Evolutionary conservation across 2,888 invertebrate species (phyloP), one percentile per base, ranked within the genome.

Genomic region (Idaea biselata): DNA sequence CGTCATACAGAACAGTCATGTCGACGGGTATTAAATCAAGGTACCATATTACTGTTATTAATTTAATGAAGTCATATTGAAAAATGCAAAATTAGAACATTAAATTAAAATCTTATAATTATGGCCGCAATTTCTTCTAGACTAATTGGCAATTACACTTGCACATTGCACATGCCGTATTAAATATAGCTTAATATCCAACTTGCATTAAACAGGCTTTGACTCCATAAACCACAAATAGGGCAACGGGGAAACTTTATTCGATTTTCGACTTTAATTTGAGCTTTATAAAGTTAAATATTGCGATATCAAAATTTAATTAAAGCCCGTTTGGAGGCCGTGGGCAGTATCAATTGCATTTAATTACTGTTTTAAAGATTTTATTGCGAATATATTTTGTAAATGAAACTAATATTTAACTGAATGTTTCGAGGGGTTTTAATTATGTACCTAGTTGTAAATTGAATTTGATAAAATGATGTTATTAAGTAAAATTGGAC

Each of bases 141-240:
- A 11, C 44, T 44, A 44, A 44, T 44, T 44, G 44, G 44, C 44
- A 44, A 44, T 44, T 44, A 44, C 44, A 44, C 44, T 44, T 44
- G 44, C 7, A 44, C 14, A 44, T 44, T 44, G 44, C 7, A 44
- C 14, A 44, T 44, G 8, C 44, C 44, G 44, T 44, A 44, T 44
- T 44, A 44, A 44, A 44, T 44, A 44, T 44, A 44, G 44, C 44
- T 44, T 44, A 44, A 44, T 44, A 44, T 44, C 44, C 44, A 44
- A 14, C 44, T 44, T 44, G 44, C 14, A 44, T 44, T 44, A 44
- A 44, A 8, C 44, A 44, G 44, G 44, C 44, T 44, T 44, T 44
- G 14, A 44, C 44, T 44, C 11, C 44, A 14, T 44, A 44, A 44
- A 44, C 44, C 44, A 44, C 44, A 44, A 44, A 44, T 44, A 44